Base-by-base conservation (phyloP, 2,797 vertebrate species). In the Agapornis canus region DNA sequence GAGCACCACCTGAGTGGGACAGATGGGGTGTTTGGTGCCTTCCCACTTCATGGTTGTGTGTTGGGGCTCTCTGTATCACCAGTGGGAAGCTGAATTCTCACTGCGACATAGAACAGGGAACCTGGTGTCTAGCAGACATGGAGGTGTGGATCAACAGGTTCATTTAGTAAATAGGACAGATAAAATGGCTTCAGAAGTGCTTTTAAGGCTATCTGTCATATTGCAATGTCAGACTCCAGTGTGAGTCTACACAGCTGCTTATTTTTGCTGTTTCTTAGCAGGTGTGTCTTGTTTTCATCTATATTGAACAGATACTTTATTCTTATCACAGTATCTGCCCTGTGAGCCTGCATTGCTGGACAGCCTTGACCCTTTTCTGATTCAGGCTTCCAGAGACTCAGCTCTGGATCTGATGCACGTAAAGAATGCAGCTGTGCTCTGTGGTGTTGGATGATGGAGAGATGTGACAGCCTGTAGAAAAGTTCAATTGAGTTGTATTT, bases 41-140 rank as follows among this genome's bases (percentile, higher is more conserved):
- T 83, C 48, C 23, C 32, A 2, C 25, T 0, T 4, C 2, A 42
- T 47, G 54, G 29, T 26, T 76, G 35, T 0, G 0, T 4, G 5
- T 0, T 19, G 22, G 56, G 80, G 21, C 4, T 5, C 48, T 49
- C 61, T 40, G 4, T 5, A 1, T 27, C 22, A 4, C n/a, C 56
- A 39, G 43, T 29, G 49, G 80, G 76, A 88, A 61, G 40, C 35
- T 68, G 56, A 56, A 66, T 68, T 56, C 51, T 89, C 72, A 9
- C 15, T 47, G 56, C 49, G 43, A 5, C 12, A 3, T 3, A 60
- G 31, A 77, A 49, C 0, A 3, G 39, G 40, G 73, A 71, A 8
- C n/a, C 13, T 79, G 78, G 26, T 4, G 3, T 29, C 79, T 19
- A 70, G 52, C 63, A 94, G 68, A 47, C 9, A 4, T 5, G 18